Conservation (phyloP, 2,113 vertebrate species). For the Lampris megalopsis region DNA sequence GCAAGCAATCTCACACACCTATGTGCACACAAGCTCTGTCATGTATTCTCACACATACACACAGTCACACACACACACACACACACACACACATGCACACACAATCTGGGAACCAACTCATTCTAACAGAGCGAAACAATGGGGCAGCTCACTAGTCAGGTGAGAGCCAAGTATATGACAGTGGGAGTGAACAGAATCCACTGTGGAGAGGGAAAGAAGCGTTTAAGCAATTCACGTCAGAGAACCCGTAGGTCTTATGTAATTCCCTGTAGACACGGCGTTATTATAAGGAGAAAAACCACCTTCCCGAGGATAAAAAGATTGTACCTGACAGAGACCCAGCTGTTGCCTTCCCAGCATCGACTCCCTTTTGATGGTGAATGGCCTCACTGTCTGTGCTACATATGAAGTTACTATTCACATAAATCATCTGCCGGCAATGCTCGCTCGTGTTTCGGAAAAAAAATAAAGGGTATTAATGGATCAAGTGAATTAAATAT, state of each 20-base stretch:
- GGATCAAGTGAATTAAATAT: no score
- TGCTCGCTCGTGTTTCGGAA: no score
- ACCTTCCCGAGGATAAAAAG: constrained; percentile 16
- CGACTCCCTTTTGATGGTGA: neutral
- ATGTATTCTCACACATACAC: neutral
- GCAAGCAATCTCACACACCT: neutral
- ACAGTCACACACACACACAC: neutral
- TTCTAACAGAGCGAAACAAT: constrained; percentile 17
- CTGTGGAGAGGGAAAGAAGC: no score
- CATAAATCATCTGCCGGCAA: neutral
- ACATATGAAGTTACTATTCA: neutral
- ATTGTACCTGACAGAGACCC: constrained; percentile 13
- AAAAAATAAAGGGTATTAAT: no score
- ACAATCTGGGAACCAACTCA: neutral
- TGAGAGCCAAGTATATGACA: neutral
- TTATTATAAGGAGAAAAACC: constrained; percentile 25
- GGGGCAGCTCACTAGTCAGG: constrained; percentile 9
- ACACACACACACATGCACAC: constrained; percentile 9
- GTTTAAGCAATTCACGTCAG: neutral
- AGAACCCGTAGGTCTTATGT: constrained; percentile 31
- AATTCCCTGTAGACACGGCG: constrained; percentile 24
- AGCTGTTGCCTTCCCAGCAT: constrained; percentile 12
- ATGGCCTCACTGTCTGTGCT: neutral
- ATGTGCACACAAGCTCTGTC: no score
- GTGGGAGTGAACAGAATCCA: no score